A percentile compares a stretch with the other conserved stretches of the same genome.
These are phyloP conservation scores for Corydoras sp. DNA, from an alignment of 2,113 vertebrate genomes.

Conservation along the genomic window DNA sequence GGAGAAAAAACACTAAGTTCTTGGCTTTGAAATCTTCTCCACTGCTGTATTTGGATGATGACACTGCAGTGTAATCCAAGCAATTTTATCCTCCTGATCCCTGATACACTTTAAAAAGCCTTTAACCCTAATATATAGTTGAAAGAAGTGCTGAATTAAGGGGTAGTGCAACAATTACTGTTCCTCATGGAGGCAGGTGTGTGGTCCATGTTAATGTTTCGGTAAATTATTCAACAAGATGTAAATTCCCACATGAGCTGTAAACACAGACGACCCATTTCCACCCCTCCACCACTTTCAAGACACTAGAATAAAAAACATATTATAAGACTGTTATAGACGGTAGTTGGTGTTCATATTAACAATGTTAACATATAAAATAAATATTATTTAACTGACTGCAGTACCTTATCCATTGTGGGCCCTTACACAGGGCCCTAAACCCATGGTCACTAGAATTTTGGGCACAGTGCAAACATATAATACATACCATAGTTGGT, in stretches of 20 bases:
- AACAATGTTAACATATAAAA: too few relatives aligned
- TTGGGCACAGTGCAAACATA: background rate
- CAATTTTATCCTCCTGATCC: background rate
- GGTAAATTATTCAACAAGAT: background rate
- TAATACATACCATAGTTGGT: constrained; percentile 84
- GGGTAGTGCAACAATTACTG: background rate
- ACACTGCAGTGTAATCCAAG: constrained; percentile 10
- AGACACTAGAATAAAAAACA: too few relatives aligned
- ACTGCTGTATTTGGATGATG: constrained; percentile 17
- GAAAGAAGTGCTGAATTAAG: background rate
- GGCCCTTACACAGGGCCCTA: too few relatives aligned
- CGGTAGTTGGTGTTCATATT: too few relatives aligned
- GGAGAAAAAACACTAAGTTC: background rate
- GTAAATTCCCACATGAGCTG: background rate
- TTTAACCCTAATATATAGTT: background rate
- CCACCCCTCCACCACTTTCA: too few relatives aligned
- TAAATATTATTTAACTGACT: too few relatives aligned
- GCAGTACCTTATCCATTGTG: too few relatives aligned
- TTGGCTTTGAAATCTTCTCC: constrained; percentile 7
- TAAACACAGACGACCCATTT: too few relatives aligned
- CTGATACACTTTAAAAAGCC: background rate
- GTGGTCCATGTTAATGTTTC: background rate
- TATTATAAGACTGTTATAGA: too few relatives aligned
- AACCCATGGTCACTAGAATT: too few relatives aligned
- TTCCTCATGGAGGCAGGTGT: background rate